Base-by-base conservation (phyloP, 2,797 vertebrate genomes). In the Pantherophis alleghaniensis region DNA sequence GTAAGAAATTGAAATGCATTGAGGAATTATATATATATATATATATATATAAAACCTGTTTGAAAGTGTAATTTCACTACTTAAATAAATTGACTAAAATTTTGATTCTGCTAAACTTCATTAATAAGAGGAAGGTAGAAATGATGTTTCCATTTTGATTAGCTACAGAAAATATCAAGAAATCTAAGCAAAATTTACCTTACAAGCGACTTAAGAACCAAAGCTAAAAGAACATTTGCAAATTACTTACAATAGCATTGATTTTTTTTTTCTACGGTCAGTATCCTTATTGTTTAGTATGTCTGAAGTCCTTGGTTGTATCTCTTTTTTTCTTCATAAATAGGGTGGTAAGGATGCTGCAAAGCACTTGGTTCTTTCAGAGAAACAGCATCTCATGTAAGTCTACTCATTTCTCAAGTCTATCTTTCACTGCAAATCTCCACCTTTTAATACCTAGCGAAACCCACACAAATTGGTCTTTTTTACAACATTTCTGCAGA, bases 181-280 rank as follows among this genome's bases (percentile, higher is more conserved):
- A 59, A 51, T 20, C 24, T 59, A 83, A 74, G 42, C n/a, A 59
- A 83, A 89, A 32, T 61, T 32, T 24, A 83, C 18, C 12, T 18
- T 60, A 83, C 0, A 37, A 42, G 22, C 37, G 42, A 88, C 11
- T n/a, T 32, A 59, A 61, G 26, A 88, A 92, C 18, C 26, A 59
- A 91, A 14, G 22, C 24, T 18, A 14, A 22, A 66, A 63, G 4
- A 28, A 91, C 93, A 89, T 5, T 0, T 92, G 13, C 89, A 51
- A 91, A 12, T 83, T 96, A 96, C 97, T 97, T 95, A 96, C 97
- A 92, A 18, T 22, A n/a, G n/a, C 91, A 91, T 56, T 57, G 94
- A 59, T 47, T 95, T 91, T 93, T 91, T 93, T 5, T 10, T 2
- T 1, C 9, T 22, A 69, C 69, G 61, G 0, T 91, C 95, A 66